phyloP scores from a whole-genome alignment of 2,113 vertebrate species.

The Ictidomys tridecemlineatus region DNA sequence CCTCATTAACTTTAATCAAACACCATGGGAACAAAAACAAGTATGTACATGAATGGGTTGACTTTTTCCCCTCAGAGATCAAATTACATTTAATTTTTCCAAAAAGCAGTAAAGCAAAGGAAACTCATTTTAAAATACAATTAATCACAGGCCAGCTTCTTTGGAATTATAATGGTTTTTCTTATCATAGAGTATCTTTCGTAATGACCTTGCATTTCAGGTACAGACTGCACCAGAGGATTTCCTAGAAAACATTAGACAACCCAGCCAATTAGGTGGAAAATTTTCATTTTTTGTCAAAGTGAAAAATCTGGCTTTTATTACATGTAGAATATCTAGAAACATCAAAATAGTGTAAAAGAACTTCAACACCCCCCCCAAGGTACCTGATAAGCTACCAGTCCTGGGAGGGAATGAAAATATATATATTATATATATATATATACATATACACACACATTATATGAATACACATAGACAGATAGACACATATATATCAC shows the following conservation, averaged over 20 bases:
- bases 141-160: slow-evolving; percentile 57
- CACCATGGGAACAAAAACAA: not conserved
- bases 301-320: slow-evolving; percentile 44
- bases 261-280: not conserved
- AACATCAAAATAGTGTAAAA: not conserved
- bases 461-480: too few relatives aligned
- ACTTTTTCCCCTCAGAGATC: not conserved
- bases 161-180: slow-evolving; percentile 55
- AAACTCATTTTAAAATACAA: slow-evolving; percentile 57
- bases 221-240: slow-evolving; percentile 32
- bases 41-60: not conserved
- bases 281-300: slow-evolving; percentile 46
- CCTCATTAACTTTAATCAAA: slow-evolving; percentile 60
- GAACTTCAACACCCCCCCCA: not conserved
- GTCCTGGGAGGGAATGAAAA: too few relatives aligned
- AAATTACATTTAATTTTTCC: slow-evolving; percentile 64
- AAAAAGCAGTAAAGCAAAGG: slow-evolving; percentile 42
- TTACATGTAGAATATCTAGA: slow-evolving; percentile 25
- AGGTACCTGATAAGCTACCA: not conserved
- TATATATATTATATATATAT: too few relatives aligned
- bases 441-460: too few relatives aligned
- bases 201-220: slow-evolving; percentile 55
- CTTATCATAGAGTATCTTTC: slow-evolving; percentile 47
- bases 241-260: slow-evolving; percentile 57
- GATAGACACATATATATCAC: not conserved